Conservation (phyloP, 2,113 vertebrate genomes). For the Prunella fulvescens region DNA sequence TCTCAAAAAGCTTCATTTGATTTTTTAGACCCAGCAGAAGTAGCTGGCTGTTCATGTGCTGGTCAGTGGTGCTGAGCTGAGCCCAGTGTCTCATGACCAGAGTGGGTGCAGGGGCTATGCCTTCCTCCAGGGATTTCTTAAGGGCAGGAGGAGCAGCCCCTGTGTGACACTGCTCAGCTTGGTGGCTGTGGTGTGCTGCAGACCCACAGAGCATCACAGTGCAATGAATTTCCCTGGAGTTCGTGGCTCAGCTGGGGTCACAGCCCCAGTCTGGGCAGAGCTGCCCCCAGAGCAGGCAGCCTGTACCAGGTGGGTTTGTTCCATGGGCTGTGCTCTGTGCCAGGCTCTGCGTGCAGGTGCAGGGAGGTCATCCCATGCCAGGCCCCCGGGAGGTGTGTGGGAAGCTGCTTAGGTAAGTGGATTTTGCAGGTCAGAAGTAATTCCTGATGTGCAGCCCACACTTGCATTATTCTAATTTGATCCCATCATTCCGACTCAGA, state of each 20-base stretch:
- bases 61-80: not conserved
- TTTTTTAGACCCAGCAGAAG: not conserved
- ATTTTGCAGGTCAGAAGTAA: conserved; percentile 22
- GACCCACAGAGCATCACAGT: not conserved
- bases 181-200: not conserved
- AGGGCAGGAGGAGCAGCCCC: not conserved
- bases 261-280: too few species aligned
- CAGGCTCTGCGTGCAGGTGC: not conserved
- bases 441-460: conserved; percentile 29
- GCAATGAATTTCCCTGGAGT: not conserved
- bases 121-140: not conserved
- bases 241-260: not conserved
- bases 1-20: not conserved
- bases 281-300: not conserved
- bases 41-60: not conserved
- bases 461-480: conserved; percentile 26
- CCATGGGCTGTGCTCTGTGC: not conserved
- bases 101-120: not conserved
- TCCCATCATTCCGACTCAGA: not conserved
- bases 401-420: conserved; percentile 42
- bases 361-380: not conserved
- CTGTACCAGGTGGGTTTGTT: not conserved
- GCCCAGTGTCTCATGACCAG: not conserved
- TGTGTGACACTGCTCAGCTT: not conserved
- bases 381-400: not conserved